phyloP scores from a whole-genome alignment of 2,888 invertebrate species.

The Heliothis peltigera region DNA sequence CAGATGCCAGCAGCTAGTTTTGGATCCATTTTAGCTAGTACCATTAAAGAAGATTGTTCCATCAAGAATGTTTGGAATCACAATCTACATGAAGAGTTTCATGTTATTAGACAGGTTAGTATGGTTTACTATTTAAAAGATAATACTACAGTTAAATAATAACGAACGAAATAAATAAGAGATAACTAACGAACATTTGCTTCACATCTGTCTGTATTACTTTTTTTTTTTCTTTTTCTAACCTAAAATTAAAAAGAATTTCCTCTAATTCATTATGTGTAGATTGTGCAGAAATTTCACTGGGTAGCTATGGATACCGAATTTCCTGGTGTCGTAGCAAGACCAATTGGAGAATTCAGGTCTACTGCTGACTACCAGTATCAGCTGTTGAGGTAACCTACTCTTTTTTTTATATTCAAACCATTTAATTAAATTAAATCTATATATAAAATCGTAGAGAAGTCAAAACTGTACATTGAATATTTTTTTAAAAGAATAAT shows the following conservation, averaged over 20 bases:
- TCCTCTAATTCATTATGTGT: constrained; percentile 7
- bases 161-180: too few species aligned
- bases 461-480: too few species aligned
- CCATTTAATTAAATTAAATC: too few species aligned
- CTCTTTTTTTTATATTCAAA: too few species aligned
- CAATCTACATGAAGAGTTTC: constrained; percentile 99
- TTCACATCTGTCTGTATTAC: too few species aligned
- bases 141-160: neutral
- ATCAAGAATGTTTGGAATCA: constrained; percentile 99
- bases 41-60: constrained; percentile 95
- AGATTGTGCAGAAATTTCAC: constrained; percentile 95
- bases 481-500: too few species aligned
- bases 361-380: constrained; percentile 98
- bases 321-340: constrained; percentile 99
- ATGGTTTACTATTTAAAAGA: neutral
- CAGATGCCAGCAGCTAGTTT: constrained; percentile 93
- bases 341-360: constrained; percentile 98
- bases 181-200: too few species aligned
- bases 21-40: constrained; percentile 83
- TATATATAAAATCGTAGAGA: too few species aligned
- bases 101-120: constrained; percentile 96
- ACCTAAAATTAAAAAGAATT: neutral
- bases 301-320: constrained; percentile 99
- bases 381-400: constrained; percentile 93
- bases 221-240: neutral